Evolutionary conservation across 1,140 invertebrate species (phyloP), one percentile per base, ranked within the genome.

Genomic region (Camponotus vicinus): DNA sequence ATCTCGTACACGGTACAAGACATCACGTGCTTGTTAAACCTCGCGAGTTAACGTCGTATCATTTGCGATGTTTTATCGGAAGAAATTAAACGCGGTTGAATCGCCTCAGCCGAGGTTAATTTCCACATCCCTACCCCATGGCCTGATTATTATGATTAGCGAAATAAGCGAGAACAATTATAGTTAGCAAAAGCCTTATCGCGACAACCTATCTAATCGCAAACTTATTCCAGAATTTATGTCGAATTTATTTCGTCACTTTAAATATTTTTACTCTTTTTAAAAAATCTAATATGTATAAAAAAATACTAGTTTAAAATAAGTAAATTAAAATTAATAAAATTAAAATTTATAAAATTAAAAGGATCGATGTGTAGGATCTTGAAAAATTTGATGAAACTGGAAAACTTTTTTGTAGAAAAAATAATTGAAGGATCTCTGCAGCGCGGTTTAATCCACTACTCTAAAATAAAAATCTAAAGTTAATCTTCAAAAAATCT

Each of bases 21-120:
- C 69, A 75, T 83, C 69, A 83, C 79, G 79, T 45, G 69, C 79
- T 61, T 45, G 67, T 73, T 75, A 61, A 83, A 13, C n/a, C 42
- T 21, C 79, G 40, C 57, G 57, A 73, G 55, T 83, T 83, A 83
- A 83, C 78, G 49, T 57, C n/a, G 40, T 82, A 82, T 82, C 55
- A 59, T 73, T 80, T 40, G 61, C 79, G 55, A 45, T 27, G 5
- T 40, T 82, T 73, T 82, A 82, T 73, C 79, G 6, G 55, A 9
- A 55, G 18, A 13, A 75, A 75, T 83, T 83, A 83, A 83, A 75
- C 34, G 27, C 9, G 67, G 37, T n/a, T 27, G 79, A 83, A 18
- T 83, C 55, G 55, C 55, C 40, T 55, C 32, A 18, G 32, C 40
- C 37, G 52, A 70, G 40, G 18, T 75, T 75, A 75, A 83, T 75